A percentile compares a stretch with the other conserved stretches of the same genome.
Evolutionary conservation across 2,113 vertebrate species (phyloP).

Genomic region (Podiceps cristatus): DNA sequence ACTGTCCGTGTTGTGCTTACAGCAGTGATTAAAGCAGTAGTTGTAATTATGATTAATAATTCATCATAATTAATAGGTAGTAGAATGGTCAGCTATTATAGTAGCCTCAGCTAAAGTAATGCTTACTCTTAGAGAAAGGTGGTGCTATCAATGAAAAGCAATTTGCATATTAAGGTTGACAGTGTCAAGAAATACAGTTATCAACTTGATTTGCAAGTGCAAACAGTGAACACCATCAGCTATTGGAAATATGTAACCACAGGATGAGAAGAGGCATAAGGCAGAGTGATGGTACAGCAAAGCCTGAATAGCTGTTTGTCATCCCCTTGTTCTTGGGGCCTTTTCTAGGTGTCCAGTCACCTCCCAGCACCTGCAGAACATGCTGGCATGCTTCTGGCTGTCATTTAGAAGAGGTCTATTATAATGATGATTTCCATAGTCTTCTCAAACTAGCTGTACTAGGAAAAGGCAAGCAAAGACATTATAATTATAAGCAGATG

Average conservation of each 20-base stretch:
- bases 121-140: not conserved
- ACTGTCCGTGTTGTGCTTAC: not conserved
- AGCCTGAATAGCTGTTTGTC: not conserved
- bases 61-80: not conserved
- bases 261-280: not conserved
- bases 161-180: not conserved
- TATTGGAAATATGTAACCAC: not conserved
- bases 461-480: conserved; percentile 25
- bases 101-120: not conserved
- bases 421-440: not conserved
- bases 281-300: not conserved
- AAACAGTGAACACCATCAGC: not conserved
- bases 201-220: not conserved
- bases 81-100: not conserved
- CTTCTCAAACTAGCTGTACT: not conserved
- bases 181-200: not conserved
- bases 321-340: not conserved
- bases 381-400: not conserved
- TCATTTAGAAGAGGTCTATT: not conserved
- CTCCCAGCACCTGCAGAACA: not conserved
- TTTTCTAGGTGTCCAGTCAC: not conserved
- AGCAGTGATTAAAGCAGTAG: not conserved
- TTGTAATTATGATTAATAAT: not conserved
- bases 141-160: not conserved
- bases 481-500: not conserved